Percentiles rank a stretch among this genome's conserved stretches.
phyloP scores from a whole-genome alignment of 2,797 vertebrate species.

The Perodicticus potto region DNA sequence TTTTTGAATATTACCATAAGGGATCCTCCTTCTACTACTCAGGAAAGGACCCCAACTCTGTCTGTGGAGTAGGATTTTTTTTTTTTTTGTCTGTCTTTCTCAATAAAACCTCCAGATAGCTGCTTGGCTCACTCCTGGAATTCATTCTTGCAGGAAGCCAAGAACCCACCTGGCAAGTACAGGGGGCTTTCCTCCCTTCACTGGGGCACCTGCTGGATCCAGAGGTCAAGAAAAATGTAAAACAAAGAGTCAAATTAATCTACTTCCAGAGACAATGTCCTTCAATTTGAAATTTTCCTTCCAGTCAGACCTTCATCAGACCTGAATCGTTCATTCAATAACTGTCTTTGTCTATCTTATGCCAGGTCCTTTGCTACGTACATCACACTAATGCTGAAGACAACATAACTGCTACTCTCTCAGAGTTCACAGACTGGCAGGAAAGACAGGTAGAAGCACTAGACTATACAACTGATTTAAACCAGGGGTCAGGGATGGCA shows the following conservation, averaged over 20 bases:
- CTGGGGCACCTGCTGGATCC: background rate
- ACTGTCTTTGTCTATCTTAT: background rate
- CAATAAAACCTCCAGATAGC: background rate
- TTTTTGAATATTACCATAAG: background rate
- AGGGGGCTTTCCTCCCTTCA: background rate
- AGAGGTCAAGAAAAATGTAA: background rate
- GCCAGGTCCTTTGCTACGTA: background rate
- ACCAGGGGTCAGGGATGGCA: background rate
- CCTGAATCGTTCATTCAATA: background rate
- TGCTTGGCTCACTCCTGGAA: background rate
- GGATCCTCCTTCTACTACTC: background rate
- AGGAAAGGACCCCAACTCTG: background rate
- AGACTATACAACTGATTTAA: background rate
- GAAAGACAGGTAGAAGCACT: background rate
- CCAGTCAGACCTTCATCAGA: background rate
- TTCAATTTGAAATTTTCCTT: background rate
- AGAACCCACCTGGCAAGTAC: background rate
- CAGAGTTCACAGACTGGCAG: background rate
- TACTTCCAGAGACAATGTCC: background rate
- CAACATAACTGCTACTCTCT: background rate
- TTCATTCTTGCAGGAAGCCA: background rate
- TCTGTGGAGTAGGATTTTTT: background rate
- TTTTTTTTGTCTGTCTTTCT: background rate
- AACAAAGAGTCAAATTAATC: conserved; percentile 50
- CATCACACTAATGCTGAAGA: background rate